These are phyloP conservation scores for Dicrurus megarhynchus DNA, from an alignment of 2,113 vertebrate species.

Conservation along the genomic window DNA sequence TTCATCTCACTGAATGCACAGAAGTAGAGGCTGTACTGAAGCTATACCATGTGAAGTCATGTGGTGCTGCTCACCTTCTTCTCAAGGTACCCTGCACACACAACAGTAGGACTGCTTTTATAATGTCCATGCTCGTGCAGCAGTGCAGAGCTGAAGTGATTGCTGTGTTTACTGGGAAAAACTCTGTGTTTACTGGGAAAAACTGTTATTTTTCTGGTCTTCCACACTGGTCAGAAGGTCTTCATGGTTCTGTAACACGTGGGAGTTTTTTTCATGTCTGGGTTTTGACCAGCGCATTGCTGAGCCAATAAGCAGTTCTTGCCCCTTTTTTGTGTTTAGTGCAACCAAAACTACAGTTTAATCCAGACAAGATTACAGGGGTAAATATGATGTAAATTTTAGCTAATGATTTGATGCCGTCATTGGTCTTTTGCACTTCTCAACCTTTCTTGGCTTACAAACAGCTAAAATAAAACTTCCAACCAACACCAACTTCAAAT, in stretches of 20 bases:
- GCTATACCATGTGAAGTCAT: slow-evolving; percentile 78
- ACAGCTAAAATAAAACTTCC: background rate
- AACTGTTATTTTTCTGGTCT: background rate
- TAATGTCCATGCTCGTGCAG: background rate
- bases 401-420: background rate
- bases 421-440: background rate
- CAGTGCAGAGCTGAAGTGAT: background rate
- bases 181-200: background rate
- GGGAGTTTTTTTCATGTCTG: background rate
- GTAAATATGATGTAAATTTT: background rate
- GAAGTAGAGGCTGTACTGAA: slow-evolving; percentile 77
- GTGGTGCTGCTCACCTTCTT: slow-evolving; percentile 76
- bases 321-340: background rate
- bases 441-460: background rate
- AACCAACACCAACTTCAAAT: background rate
- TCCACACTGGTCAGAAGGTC: background rate
- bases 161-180: background rate
- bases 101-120: background rate
- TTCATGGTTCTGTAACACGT: background rate
- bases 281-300: background rate
- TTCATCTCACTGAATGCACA: slow-evolving; percentile 68
- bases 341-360: background rate
- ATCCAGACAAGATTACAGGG: background rate
- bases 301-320: background rate
- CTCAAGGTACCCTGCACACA: slow-evolving; percentile 75